These are phyloP conservation scores for Spizaetus ornatus DNA, from an alignment of 2,113 vertebrate species.

Conservation along the genomic window DNA sequence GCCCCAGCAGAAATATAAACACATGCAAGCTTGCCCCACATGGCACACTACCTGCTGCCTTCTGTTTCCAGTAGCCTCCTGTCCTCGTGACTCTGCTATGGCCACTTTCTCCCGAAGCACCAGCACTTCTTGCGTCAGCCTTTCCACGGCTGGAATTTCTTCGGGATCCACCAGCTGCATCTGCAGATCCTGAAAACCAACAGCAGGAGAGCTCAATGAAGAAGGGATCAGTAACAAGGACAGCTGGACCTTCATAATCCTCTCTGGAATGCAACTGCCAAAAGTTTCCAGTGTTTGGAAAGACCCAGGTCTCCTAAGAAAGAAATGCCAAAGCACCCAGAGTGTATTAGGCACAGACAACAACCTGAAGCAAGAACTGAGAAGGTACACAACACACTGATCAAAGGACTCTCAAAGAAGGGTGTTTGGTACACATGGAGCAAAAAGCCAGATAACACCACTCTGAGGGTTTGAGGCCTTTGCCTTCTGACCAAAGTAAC, in stretches of 20 bases:
- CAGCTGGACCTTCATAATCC: background rate
- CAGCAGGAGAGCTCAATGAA: background rate
- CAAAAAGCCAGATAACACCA: background rate
- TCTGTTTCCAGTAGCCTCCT: slow-evolving; percentile 62
- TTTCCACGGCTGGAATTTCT: slow-evolving; percentile 82
- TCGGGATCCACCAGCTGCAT: slow-evolving; percentile 84
- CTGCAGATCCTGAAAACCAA: slow-evolving; percentile 81
- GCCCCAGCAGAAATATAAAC: background rate
- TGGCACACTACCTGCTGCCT: slow-evolving; percentile 75
- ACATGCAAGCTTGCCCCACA: background rate
- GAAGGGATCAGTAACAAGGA: background rate
- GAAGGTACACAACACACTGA: background rate
- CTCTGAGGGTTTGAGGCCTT: background rate
- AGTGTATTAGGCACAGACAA: background rate
- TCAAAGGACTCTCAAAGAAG: background rate
- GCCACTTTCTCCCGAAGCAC: slow-evolving; percentile 80
- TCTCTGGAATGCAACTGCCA: background rate
- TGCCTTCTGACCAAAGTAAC: background rate
- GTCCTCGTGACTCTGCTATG: slow-evolving; percentile 54
- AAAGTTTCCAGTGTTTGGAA: background rate
- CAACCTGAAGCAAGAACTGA: background rate
- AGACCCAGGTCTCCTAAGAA: background rate
- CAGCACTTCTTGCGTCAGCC: slow-evolving; percentile 83
- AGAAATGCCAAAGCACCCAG: background rate
- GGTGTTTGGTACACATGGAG: background rate